phyloP scores from a whole-genome alignment of 2,888 invertebrate genomes.

The Cataglyphis cursor region DNA sequence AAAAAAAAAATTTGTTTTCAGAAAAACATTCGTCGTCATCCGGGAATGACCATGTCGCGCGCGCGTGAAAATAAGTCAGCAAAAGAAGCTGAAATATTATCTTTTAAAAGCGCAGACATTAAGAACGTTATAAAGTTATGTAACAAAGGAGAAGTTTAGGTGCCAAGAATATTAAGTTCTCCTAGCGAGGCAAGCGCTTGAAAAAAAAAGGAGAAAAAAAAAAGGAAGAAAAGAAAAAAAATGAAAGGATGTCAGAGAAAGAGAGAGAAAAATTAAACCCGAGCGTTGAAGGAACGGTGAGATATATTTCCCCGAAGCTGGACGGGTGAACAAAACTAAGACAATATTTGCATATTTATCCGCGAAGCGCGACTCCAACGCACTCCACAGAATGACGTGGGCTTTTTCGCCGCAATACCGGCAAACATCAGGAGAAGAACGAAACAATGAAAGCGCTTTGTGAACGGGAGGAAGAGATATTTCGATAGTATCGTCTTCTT shows the following conservation, averaged over 20 bases:
- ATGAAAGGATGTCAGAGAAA: conserved; percentile 19
- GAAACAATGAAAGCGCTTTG: conserved; percentile 68
- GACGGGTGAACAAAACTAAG: conserved; percentile 40
- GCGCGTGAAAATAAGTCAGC: conserved; percentile 17
- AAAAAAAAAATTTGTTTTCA: background rate
- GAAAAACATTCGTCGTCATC: background rate
- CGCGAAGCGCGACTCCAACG: conserved; percentile 59
- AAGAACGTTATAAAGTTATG: conserved; percentile 57
- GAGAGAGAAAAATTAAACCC: conserved; percentile 44
- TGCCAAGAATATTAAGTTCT: conserved; percentile 59
- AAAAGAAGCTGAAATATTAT: conserved; percentile 52
- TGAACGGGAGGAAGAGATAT: conserved; percentile 50
- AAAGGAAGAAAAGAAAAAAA: conserved; percentile 27
- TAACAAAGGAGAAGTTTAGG: conserved; percentile 57
- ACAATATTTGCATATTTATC: conserved; percentile 57
- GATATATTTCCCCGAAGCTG: conserved; percentile 9
- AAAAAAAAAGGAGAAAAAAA: background rate
- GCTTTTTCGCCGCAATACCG: conserved; percentile 60
- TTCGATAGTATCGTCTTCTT: conserved; percentile 58
- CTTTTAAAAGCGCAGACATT: conserved; percentile 53
- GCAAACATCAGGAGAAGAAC: conserved; percentile 54
- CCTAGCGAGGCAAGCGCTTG: conserved; percentile 29
- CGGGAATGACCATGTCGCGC: background rate
- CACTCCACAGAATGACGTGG: conserved; percentile 61
- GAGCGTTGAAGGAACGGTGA: conserved; percentile 5